Percentiles rank a stretch among this genome's conserved stretches.
These are phyloP conservation scores for Coracopsis vasa DNA, from an alignment of 2,113 vertebrate species.

Conservation along the genomic window DNA sequence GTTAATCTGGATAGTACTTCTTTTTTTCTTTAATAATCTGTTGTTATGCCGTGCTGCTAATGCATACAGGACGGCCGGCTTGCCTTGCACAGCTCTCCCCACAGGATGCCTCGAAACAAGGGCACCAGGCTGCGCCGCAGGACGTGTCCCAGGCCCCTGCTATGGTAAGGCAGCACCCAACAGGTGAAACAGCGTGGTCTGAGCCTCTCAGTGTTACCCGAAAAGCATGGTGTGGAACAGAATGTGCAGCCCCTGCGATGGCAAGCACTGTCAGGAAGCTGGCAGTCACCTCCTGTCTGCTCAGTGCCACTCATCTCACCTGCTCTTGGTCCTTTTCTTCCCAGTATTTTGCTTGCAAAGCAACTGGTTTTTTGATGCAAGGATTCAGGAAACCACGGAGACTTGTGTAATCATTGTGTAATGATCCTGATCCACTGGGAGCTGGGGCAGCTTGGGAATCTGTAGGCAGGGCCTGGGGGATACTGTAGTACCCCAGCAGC, in stretches of 20 bases:
- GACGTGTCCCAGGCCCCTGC: rapidly evolving
- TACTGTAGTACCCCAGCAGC: rapidly evolving
- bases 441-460: neutral
- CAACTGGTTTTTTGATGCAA: neutral
- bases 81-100: neutral
- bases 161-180: rapidly evolving
- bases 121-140: rapidly evolving
- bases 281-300: neutral
- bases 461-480: neutral
- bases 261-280: neutral
- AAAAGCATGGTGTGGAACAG: neutral
- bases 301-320: neutral
- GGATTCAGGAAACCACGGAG: neutral
- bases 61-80: rapidly evolving
- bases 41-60: neutral
- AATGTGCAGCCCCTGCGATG: rapidly evolving
- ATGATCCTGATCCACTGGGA: neutral
- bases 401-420: neutral
- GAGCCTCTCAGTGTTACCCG: rapidly evolving
- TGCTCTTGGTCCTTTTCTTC: neutral
- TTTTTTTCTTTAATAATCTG: neutral
- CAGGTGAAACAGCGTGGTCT: neutral
- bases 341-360: neutral
- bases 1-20: constrained; percentile 2
- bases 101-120: neutral